phyloP scores from a whole-genome alignment of 2,113 vertebrate genomes.

The Mobula birostris region DNA sequence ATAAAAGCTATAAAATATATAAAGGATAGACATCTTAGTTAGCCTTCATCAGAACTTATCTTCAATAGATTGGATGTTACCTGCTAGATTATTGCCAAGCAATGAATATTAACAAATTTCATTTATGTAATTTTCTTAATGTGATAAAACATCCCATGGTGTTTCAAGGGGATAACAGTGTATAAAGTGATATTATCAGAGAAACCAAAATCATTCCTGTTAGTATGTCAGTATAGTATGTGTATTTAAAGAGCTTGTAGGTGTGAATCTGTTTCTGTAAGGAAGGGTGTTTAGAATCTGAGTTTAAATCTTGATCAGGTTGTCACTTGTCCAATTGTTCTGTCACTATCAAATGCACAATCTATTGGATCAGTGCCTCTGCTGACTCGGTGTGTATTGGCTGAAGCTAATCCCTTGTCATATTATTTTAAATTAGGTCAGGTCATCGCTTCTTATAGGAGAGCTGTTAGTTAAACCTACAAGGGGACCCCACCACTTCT shows the following conservation, averaged over 20 bases:
- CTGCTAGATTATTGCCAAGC: too few species aligned
- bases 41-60: too few species aligned
- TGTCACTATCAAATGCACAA: background rate
- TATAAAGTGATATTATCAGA: too few species aligned
- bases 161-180: too few species aligned
- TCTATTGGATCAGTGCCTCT: background rate
- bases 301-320: background rate
- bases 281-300: background rate
- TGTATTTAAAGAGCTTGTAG: background rate
- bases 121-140: too few species aligned
- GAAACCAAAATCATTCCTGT: background rate
- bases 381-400: slow-evolving; percentile 23
- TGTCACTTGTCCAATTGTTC: background rate
- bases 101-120: too few species aligned
- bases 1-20: background rate
- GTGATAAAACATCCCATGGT: too few species aligned
- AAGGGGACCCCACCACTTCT: background rate
- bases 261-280: background rate
- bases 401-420: slow-evolving; percentile 30
- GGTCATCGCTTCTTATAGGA: slow-evolving; percentile 17
- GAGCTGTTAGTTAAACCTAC: background rate
- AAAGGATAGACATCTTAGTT: too few species aligned
- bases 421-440: slow-evolving; percentile 28
- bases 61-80: too few species aligned
- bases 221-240: background rate